These are phyloP conservation scores for Arion vulgaris DNA, from an alignment of 1,140 invertebrate species.

Conservation along the genomic window DNA sequence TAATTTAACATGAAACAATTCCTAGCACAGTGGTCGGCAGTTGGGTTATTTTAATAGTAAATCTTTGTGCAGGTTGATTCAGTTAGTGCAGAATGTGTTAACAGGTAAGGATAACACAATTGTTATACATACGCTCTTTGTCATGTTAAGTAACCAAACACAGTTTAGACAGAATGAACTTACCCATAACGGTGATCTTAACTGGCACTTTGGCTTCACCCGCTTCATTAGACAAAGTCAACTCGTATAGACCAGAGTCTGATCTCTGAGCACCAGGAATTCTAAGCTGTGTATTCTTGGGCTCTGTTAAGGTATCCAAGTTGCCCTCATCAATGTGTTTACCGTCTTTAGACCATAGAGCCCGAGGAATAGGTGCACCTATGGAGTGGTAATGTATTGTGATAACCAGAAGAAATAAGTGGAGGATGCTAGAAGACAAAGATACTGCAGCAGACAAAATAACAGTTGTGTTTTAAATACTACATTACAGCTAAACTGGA, in stretches of 20 bases:
- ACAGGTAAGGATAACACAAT: too few relatives aligned
- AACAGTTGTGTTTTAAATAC: too few relatives aligned
- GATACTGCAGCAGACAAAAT: too few relatives aligned
- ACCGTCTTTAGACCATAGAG: slow-evolving; percentile 73
- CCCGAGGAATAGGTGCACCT: slow-evolving; percentile 69
- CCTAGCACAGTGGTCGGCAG: too few relatives aligned
- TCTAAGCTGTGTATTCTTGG: slow-evolving; percentile 52
- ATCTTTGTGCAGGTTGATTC: too few relatives aligned
- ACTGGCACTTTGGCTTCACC: slow-evolving; percentile 91
- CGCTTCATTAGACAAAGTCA: slow-evolving; percentile 90
- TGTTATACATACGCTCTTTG: too few relatives aligned
- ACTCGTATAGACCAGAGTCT: slow-evolving; percentile 92
- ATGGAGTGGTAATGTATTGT: background rate
- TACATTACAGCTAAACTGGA: too few relatives aligned
- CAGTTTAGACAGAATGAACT: slow-evolving; percentile 51
- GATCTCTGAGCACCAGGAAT: slow-evolving; percentile 83
- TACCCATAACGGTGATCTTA: slow-evolving; percentile 91
- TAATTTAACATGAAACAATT: too few relatives aligned
- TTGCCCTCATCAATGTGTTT: slow-evolving; percentile 72
- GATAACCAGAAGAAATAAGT: background rate
- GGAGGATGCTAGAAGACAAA: background rate
- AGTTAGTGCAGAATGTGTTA: too few relatives aligned
- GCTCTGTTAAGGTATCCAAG: slow-evolving; percentile 59
- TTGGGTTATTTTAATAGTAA: too few relatives aligned
- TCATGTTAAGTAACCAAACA: too few relatives aligned